Evolutionary conservation across 37 sponge, comb jelly and placozoan genomes (phyloP).

Genomic region (Axinella damicornis): DNA sequence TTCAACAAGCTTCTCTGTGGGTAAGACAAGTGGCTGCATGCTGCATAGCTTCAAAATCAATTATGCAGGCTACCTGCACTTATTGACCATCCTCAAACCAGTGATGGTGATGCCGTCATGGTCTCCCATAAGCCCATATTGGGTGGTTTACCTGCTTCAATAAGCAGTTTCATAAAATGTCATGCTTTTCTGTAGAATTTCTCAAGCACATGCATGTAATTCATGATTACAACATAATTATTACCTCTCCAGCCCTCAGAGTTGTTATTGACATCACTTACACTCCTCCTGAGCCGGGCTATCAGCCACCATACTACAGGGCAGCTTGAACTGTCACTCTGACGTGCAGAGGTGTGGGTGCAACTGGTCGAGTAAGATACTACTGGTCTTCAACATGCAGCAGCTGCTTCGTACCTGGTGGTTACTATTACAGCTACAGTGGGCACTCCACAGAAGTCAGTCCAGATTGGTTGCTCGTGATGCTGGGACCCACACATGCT

Average conservation of each 20-base stretch:
- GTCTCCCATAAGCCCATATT: no score
- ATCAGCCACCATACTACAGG: constrained; percentile 21
- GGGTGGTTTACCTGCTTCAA: no score
- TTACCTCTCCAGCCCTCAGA: neutral
- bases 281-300: constrained; percentile 2
- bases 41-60: no score
- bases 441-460: neutral
- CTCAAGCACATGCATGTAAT: no score
- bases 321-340: constrained; percentile 11
- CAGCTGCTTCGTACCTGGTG: constrained; percentile 13
- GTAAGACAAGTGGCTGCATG: neutral
- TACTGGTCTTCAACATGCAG: constrained; percentile 17
- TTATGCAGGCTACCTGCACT: no score
- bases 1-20: neutral
- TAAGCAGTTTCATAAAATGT: no score
- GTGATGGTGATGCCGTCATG: no score
- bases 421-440: neutral
- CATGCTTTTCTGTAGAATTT: no score
- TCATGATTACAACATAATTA: no score
- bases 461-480: neutral
- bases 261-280: constrained; percentile 5
- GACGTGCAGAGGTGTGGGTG: constrained; percentile 1
- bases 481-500: constrained; percentile 25
- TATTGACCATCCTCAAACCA: no score
- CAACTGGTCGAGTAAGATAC: constrained; percentile 5